These are phyloP conservation scores for Sciurus vulgaris DNA, from an alignment of 2,797 vertebrate genomes.

Conservation along the genomic window DNA sequence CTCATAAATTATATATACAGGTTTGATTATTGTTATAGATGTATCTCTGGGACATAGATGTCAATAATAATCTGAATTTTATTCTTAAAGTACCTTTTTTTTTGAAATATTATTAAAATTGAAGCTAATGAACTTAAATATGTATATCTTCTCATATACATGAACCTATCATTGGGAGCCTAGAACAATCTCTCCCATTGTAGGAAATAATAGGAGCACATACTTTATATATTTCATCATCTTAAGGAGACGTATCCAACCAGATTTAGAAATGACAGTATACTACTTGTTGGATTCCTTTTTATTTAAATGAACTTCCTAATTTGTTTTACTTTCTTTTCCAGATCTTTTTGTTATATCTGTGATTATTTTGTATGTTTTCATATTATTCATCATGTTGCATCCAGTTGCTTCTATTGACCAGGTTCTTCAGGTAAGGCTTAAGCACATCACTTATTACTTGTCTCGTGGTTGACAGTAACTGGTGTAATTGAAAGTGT, in stretches of 20 bases:
- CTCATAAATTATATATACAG: conserved; percentile 31
- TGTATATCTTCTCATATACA: neutral
- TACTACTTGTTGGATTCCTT: conserved; percentile 35
- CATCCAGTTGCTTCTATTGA: conserved; percentile 91
- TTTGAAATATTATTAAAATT: neutral
- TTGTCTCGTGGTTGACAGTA: neutral
- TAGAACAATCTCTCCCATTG: neutral
- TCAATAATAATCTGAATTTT: neutral
- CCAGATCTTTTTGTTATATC: conserved; percentile 93
- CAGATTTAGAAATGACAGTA: conserved; percentile 27
- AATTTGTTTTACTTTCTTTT: conserved; percentile 79
- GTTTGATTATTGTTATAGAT: neutral
- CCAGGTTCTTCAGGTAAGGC: conserved; percentile 92
- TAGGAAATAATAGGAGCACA: neutral
- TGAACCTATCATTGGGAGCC: neutral
- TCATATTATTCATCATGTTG: conserved; percentile 95
- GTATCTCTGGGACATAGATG: neutral
- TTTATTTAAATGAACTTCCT: conserved; percentile 65
- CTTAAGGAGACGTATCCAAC: neutral
- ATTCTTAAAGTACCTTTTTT: conserved; percentile 45
- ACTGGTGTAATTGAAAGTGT: neutral
- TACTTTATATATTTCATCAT: neutral
- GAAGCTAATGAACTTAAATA: neutral
- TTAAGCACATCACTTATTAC: neutral
- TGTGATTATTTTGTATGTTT: conserved; percentile 90